Evolutionary conservation across 2,797 vertebrate species (phyloP).

Genomic region (Epinephelus coioides): DNA sequence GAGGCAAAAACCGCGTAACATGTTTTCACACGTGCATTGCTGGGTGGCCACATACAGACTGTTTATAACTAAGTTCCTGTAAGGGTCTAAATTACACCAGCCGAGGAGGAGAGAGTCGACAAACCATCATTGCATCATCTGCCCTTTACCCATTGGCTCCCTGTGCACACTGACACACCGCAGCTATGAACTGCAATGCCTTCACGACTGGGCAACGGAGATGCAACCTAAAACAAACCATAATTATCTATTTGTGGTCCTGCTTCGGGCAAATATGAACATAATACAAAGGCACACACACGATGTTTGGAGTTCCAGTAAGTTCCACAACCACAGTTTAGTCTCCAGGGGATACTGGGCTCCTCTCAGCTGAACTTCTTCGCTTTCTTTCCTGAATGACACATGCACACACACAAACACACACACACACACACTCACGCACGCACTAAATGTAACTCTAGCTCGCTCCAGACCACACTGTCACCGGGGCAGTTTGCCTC

Average conservation of each 20-base stretch:
- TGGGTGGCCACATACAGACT: conserved; percentile 32
- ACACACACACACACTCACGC: conserved; percentile 21
- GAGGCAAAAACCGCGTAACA: conserved; percentile 12
- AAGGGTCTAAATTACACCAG: conserved; percentile 14
- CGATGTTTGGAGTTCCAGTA: conserved; percentile 74
- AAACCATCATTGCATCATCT: conserved; percentile 52
- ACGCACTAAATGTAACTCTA: conserved; percentile 46
- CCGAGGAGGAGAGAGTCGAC: conserved; percentile 8
- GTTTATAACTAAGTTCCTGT: conserved; percentile 38
- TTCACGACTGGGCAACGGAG: conserved; percentile 58
- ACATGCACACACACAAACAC: conserved; percentile 26
- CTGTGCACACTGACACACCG: conserved; percentile 31
- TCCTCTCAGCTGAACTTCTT: conserved; percentile 55
- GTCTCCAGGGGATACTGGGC: conserved; percentile 59
- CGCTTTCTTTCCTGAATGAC: conserved; percentile 66
- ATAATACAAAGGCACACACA: conserved; percentile 69
- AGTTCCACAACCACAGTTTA: conserved; percentile 69
- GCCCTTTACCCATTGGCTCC: conserved; percentile 16
- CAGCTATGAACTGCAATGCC: conserved; percentile 59
- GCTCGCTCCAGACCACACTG: conserved; percentile 64
- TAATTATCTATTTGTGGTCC: conserved; percentile 71
- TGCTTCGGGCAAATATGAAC: conserved; percentile 57
- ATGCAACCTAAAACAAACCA: conserved; percentile 68
- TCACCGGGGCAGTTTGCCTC: conserved; percentile 60
- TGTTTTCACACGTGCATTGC: conserved; percentile 38